phyloP scores from a whole-genome alignment of 2,888 invertebrate genomes.

The Agriopis marginaria region DNA sequence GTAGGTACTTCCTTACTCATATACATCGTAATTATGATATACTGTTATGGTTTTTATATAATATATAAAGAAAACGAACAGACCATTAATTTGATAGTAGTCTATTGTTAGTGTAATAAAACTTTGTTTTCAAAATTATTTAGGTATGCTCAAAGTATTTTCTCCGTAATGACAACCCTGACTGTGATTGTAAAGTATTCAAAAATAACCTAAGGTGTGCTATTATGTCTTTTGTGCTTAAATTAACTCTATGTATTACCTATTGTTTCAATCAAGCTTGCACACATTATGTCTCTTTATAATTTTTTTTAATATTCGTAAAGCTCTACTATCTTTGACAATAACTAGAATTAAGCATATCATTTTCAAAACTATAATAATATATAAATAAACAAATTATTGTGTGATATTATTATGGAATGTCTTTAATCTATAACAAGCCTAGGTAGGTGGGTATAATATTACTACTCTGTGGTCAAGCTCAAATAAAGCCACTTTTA shows the following conservation, averaged over 20 bases:
- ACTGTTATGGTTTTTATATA: no score
- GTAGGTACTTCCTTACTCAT: no score
- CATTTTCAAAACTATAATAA: not conserved
- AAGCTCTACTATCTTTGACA: constrained; percentile 17
- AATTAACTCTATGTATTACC: no score
- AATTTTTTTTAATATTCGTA: not conserved
- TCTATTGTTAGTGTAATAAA: no score
- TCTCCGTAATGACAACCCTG: not conserved
- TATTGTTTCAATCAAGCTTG: no score
- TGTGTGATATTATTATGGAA: constrained; percentile 7
- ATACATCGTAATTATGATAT: not conserved
- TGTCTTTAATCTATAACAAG: not conserved
- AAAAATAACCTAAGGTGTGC: no score
- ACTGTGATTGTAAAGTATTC: not conserved
- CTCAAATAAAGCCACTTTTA: no score
- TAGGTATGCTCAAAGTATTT: not conserved
- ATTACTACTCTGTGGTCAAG: no score
- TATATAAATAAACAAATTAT: constrained; percentile 2
- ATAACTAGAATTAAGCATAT: constrained; percentile 25
- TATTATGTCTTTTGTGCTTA: no score
- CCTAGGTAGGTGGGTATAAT: not conserved
- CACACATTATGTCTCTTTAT: not conserved
- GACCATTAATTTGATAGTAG: no score
- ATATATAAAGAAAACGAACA: no score
- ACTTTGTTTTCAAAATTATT: not conserved